A percentile compares a stretch with the other conserved stretches of the same genome.
phyloP scores from a whole-genome alignment of 2,113 vertebrate species.

The Pygoscelis antarcticus region DNA sequence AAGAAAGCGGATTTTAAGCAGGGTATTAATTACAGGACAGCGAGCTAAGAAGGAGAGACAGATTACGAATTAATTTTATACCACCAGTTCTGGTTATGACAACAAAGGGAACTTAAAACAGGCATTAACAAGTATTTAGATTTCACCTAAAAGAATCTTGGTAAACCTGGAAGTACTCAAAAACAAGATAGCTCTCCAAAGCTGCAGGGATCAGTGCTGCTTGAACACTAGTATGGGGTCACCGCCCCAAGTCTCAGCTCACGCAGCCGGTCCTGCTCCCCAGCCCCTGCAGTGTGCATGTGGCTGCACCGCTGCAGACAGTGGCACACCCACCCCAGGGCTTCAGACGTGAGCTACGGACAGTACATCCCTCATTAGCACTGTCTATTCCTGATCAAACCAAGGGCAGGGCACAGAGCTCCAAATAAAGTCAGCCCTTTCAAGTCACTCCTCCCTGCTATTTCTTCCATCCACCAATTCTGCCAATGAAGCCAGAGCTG shows the following conservation, averaged over 20 bases:
- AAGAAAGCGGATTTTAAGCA: slow-evolving; percentile 47
- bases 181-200: neutral
- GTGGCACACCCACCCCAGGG: neutral
- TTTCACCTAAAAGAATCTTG: neutral
- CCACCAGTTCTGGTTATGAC: neutral
- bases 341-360: fast-evolving
- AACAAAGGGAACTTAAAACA: neutral
- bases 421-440: neutral
- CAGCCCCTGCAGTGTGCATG: fast-evolving
- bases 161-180: neutral
- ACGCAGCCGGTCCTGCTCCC: neutral
- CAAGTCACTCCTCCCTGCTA: neutral
- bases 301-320: neutral
- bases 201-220: neutral
- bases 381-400: neutral
- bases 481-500: neutral
- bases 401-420: neutral
- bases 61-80: slow-evolving; percentile 21
- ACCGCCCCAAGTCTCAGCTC: neutral
- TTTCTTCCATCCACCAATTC: neutral
- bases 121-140: neutral
- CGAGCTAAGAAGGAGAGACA: neutral
- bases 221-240: neutral
- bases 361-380: neutral
- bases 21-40: slow-evolving; percentile 51